phyloP scores from a whole-genome alignment of 2,888 invertebrate genomes.

The Eumerus sabulonum region DNA sequence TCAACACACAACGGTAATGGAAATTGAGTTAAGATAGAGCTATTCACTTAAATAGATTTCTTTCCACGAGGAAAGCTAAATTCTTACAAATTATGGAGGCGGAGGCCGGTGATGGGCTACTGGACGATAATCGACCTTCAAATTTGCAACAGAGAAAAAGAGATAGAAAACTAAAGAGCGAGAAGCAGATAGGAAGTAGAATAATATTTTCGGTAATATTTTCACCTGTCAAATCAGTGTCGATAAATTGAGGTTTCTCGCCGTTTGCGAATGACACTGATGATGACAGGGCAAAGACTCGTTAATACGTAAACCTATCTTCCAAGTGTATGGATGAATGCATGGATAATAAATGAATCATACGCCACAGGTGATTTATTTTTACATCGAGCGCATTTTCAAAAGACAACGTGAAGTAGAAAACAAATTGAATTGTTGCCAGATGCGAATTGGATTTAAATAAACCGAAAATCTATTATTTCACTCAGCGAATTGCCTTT shows the following conservation, averaged over 20 bases:
- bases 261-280: constrained; percentile 54
- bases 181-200: constrained; percentile 38
- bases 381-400: constrained; percentile 3
- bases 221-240: constrained; percentile 67
- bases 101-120: too few relatives aligned
- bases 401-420: constrained; percentile 23
- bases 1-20: constrained; percentile 40
- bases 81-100: too few relatives aligned
- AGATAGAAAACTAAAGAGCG: neutral
- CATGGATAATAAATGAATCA: neutral
- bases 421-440: constrained; percentile 64
- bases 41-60: constrained; percentile 20
- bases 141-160: constrained; percentile 45
- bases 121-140: constrained; percentile 52
- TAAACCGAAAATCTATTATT: constrained; percentile 26
- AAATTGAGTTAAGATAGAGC: constrained; percentile 37
- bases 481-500: neutral
- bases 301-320: too few relatives aligned
- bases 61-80: constrained; percentile 14
- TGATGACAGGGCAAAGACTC: constrained; percentile 50
- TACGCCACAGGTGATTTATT: constrained; percentile 46
- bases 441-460: constrained; percentile 65
- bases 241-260: constrained; percentile 60
- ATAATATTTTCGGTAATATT: constrained; percentile 55
- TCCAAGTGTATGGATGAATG: neutral